Evolutionary conservation across 2,888 invertebrate species (phyloP).

Genomic region (Priocnemis perturbator): DNA sequence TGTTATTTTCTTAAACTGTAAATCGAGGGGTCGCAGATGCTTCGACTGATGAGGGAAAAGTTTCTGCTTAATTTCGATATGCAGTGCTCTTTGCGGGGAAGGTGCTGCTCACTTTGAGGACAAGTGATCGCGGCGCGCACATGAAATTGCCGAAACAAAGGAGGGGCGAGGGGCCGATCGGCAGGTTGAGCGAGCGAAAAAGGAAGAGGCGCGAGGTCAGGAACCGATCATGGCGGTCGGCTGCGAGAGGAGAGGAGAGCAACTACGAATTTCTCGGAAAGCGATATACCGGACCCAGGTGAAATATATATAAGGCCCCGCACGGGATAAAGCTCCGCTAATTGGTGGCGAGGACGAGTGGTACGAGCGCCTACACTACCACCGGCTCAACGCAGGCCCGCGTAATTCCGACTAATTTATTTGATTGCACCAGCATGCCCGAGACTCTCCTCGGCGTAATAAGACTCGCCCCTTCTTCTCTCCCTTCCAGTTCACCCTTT

Average conservation of each 20-base stretch:
- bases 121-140: too few relatives aligned
- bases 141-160: neutral
- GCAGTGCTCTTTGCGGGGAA: too few relatives aligned
- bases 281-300: constrained; percentile 34
- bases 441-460: constrained; percentile 48
- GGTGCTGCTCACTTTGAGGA: too few relatives aligned
- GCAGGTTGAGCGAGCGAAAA: too few relatives aligned
- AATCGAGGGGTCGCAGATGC: too few relatives aligned
- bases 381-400: constrained; percentile 42
- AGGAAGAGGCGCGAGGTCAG: too few relatives aligned
- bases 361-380: constrained; percentile 44
- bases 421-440: constrained; percentile 62
- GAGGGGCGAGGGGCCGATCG: constrained; percentile 4
- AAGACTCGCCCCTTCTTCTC: constrained; percentile 44
- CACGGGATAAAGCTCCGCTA: constrained; percentile 59
- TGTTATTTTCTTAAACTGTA: too few relatives aligned
- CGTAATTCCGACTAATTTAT: constrained; percentile 69
- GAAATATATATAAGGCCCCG: constrained; percentile 43
- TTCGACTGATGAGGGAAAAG: too few relatives aligned
- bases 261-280: constrained; percentile 49
- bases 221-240: constrained; percentile 9
- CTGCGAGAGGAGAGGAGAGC: constrained; percentile 5
- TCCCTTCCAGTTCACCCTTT: constrained; percentile 4
- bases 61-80: too few relatives aligned
- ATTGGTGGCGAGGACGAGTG: constrained; percentile 58